Percentiles rank a stretch among this genome's conserved stretches.
phyloP scores from a whole-genome alignment of 2,113 vertebrate genomes.

The Psittacus erithacus region DNA sequence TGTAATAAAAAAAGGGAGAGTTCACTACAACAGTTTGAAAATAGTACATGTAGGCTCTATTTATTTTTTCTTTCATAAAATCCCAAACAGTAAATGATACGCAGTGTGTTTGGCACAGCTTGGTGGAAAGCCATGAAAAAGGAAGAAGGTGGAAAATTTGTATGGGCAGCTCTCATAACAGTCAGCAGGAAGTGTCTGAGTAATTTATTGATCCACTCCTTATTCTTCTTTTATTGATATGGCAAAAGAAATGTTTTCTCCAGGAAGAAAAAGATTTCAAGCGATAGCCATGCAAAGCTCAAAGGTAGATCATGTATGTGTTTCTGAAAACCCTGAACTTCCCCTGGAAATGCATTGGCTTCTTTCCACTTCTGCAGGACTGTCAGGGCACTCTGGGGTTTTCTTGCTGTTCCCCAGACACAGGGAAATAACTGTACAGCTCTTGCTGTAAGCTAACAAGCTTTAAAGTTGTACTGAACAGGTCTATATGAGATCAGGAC shows the following conservation, averaged over 20 bases:
- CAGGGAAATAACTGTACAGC: not conserved
- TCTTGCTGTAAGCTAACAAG: not conserved
- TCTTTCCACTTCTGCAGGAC: not conserved
- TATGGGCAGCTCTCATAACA: not conserved
- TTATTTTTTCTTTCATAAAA: slow-evolving; percentile 5
- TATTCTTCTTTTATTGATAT: not conserved
- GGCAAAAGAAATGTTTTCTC: not conserved
- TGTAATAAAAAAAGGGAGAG: slow-evolving; percentile 60
- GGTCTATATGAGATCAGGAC: not conserved
- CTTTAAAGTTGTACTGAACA: not conserved
- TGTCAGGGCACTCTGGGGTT: rapidly evolving
- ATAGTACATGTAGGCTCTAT: slow-evolving; percentile 51
- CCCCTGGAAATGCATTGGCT: not conserved
- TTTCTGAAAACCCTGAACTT: not conserved
- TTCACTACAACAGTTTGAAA: slow-evolving; percentile 74
- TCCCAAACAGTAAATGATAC: slow-evolving; percentile 30
- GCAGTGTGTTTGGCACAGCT: slow-evolving; percentile 26
- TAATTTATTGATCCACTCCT: not conserved
- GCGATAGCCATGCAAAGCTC: not conserved
- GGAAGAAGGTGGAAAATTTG: not conserved
- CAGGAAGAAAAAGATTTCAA: not conserved
- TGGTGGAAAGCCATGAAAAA: slow-evolving; percentile 35
- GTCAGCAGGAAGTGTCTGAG: not conserved
- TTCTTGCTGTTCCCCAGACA: not conserved
- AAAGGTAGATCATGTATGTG: not conserved